Conservation (phyloP, 1,140 invertebrate species). For the Drosophila baimaii region DNA sequence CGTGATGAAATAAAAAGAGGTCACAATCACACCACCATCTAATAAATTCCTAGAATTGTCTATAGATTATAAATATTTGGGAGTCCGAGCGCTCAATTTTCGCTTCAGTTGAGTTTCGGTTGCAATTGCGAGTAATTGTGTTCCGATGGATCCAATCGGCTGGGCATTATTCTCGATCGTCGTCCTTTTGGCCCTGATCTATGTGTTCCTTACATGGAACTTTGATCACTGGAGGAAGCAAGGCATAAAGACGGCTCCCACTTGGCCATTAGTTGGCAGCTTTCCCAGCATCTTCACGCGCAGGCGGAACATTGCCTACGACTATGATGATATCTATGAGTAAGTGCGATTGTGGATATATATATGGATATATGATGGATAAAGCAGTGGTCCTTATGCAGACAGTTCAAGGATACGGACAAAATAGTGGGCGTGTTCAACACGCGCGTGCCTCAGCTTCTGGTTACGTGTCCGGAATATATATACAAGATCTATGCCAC, state of each 20-base stretch:
- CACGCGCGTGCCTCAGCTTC: slow-evolving; percentile 63
- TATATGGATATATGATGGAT: background rate
- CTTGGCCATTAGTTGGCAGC: slow-evolving; percentile 71
- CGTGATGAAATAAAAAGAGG: background rate
- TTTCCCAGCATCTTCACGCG: slow-evolving; percentile 63
- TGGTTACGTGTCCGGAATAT: slow-evolving; percentile 85
- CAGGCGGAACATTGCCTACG: slow-evolving; percentile 56
- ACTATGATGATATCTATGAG: slow-evolving; percentile 61
- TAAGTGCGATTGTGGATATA: slow-evolving; percentile 12
- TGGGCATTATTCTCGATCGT: slow-evolving; percentile 8
- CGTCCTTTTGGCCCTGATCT: slow-evolving; percentile 46
- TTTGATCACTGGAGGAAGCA: slow-evolving; percentile 78
- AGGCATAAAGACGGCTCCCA: slow-evolving; percentile 63
- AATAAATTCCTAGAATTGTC: background rate
- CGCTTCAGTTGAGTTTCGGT: slow-evolving; percentile 32
- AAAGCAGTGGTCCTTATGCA: background rate
- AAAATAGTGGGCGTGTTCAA: slow-evolving; percentile 60
- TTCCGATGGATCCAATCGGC: slow-evolving; percentile 33
- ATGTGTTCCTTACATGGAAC: slow-evolving; percentile 76
- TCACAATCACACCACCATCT: background rate
- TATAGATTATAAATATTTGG: too few relatives aligned
- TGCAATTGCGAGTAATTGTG: background rate
- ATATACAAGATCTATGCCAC: slow-evolving; percentile 84
- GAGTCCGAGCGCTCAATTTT: too few relatives aligned
- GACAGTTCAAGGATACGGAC: slow-evolving; percentile 54